These are phyloP conservation scores for Chrysodeixis includens DNA, from an alignment of 2,888 invertebrate species.

Conservation along the genomic window DNA sequence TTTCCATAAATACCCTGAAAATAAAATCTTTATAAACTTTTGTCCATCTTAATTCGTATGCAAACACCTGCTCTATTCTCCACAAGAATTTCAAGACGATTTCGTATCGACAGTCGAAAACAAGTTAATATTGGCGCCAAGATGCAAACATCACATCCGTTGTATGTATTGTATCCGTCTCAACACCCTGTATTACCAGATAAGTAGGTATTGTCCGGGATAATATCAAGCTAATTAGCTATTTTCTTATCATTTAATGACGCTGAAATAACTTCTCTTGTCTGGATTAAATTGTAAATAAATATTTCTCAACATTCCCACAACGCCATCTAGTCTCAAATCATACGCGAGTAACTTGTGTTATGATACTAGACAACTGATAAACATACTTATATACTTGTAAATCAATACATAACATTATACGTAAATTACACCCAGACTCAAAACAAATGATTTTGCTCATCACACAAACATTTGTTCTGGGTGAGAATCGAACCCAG, in stretches of 20 bases:
- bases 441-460: too few species aligned
- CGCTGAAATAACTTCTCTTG: neutral
- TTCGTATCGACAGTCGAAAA: constrained; percentile 15
- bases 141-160: constrained; percentile 21
- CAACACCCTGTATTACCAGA: neutral
- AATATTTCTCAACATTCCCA: too few species aligned
- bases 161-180: constrained; percentile 1
- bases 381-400: too few species aligned
- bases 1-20: neutral
- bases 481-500: too few species aligned
- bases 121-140: constrained; percentile 17
- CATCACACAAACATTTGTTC: too few species aligned
- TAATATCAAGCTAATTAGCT: neutral
- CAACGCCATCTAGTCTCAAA: too few species aligned
- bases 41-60: neutral
- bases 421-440: too few species aligned
- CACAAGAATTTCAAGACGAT: constrained; percentile 8
- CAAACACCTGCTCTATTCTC: neutral
- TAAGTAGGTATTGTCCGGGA: neutral
- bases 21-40: neutral
- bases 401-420: too few species aligned
- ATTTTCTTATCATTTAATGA: neutral
- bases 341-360: too few species aligned
- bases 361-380: too few species aligned
- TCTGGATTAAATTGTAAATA: too few species aligned